Evolutionary conservation across 2,113 vertebrate species (phyloP), one percentile per base, ranked within the genome.

Genomic region (Oplegnathus fasciatus): DNA sequence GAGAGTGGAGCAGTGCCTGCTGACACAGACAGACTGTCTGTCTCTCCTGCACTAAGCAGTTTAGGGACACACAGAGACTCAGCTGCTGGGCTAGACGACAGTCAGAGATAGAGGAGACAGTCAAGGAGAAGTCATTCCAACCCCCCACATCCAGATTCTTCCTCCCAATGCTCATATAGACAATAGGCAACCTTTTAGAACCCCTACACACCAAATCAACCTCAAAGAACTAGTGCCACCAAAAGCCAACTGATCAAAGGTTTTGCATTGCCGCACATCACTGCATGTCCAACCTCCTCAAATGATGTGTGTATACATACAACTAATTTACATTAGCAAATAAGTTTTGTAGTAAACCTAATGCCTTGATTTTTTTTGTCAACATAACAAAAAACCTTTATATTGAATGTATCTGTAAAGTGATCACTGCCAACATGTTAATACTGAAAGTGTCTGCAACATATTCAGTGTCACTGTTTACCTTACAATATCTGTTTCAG

Each of bases 21-120:
- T 88, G 85, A 88, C 86, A 88, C 83, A 94, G 93, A 93, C 94
- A 95, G 90, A 90, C 93, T 83, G 93, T 84, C 93, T 94, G 93
- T 89, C 91, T 94, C 93, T 86, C 10, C 80, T 82, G 75, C 72
- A 62, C 86, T 89, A 65, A 84, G 85, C 89, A 93, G 81, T 88
- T 91, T 71, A 87, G 86, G 82, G 86, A 91, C 86, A 86, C 77
- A 42, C 75, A 34, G 75, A 74, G 82, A 87, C 89, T 84, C 80
- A 80, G 82, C 80, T 82, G 83, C 85, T 22, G 42, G 91, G 89
- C 85, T 91, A 87, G 91, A 91, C 78, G 26, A 48, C 60, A 40
- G 75, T 79, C 76, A 75, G 71, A 83, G 84, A 88, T 85, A 75
- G 70, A 73, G 34, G 66, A 84, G 75, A 61, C 68, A 82, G 79